Percentiles rank a stretch among this genome's conserved stretches.
Conservation (phyloP, 2,888 invertebrate species). For the Abrostola tripartita region DNA sequence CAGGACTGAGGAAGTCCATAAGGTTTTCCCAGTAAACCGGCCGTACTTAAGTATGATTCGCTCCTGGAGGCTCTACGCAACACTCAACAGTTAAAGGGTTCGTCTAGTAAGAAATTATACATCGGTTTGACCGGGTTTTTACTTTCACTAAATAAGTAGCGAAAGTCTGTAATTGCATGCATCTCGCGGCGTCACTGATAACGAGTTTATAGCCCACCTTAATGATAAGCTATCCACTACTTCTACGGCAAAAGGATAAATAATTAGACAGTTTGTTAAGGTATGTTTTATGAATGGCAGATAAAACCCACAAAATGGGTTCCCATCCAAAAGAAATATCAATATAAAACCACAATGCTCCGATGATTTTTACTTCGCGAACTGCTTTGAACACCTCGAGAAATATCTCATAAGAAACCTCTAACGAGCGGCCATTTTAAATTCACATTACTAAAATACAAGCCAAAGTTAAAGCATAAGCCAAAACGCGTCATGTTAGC, state of each 20-base stretch:
- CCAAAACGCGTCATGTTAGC: slow-evolving; percentile 44
- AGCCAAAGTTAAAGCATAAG: slow-evolving; percentile 35
- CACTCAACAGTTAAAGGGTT: background rate
- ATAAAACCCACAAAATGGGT: background rate
- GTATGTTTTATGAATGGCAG: too few relatives aligned
- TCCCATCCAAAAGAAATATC: slow-evolving; percentile 6
- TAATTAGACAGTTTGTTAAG: too few relatives aligned
- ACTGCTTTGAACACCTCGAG: slow-evolving; percentile 14
- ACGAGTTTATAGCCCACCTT: background rate
- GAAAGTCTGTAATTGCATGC: background rate
- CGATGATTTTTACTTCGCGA: slow-evolving; percentile 16
- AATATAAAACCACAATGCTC: slow-evolving; percentile 14
- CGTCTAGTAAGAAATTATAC: background rate
- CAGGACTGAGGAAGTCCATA: too few relatives aligned
- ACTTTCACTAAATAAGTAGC: slow-evolving; percentile 4
- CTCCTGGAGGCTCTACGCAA: too few relatives aligned
- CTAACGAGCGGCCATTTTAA: slow-evolving; percentile 49
- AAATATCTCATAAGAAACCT: slow-evolving; percentile 32
- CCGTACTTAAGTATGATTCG: too few relatives aligned
- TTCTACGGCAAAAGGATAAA: too few relatives aligned
- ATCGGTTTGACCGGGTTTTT: background rate
- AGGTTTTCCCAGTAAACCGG: too few relatives aligned
- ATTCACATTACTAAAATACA: slow-evolving; percentile 45
- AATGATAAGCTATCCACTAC: background rate
- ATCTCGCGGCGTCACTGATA: background rate